Conservation (phyloP, 2,797 vertebrate species). For the Gymnothorax reevesii region DNA sequence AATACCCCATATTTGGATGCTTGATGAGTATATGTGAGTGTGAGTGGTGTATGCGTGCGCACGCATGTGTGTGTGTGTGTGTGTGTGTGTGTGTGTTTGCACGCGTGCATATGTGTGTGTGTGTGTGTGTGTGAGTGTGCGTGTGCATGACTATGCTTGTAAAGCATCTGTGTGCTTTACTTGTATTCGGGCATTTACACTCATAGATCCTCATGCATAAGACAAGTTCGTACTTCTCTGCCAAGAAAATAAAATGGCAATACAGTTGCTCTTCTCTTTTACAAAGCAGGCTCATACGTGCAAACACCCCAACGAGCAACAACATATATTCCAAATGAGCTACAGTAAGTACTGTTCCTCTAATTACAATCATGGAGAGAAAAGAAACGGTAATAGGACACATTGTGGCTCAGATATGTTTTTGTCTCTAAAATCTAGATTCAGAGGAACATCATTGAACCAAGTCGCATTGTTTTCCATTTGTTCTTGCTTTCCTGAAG, state of each 20-base stretch:
- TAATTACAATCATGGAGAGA: neutral
- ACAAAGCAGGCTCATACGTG: conserved; percentile 4
- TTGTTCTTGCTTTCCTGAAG: conserved; percentile 1
- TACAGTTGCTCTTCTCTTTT: neutral
- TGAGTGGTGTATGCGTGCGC: neutral
- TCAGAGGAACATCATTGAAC: neutral
- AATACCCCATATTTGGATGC: neutral
- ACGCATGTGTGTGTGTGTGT: neutral
- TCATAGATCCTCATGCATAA: neutral
- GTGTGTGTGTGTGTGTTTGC: neutral
- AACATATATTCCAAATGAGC: neutral
- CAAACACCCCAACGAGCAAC: conserved; percentile 22
- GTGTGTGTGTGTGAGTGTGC: conserved; percentile 8
- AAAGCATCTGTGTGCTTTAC: neutral
- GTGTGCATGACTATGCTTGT: neutral
- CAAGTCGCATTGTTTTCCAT: neutral
- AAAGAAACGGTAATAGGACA: neutral
- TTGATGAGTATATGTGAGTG: no score
- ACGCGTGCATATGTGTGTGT: neutral
- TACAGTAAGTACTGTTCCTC: neutral
- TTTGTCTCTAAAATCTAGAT: neutral
- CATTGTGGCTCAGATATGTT: neutral
- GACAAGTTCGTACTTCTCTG: conserved; percentile 24
- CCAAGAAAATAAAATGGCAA: conserved; percentile 11
- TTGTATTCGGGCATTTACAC: neutral